Percentiles rank a stretch among this genome's conserved stretches.
These are phyloP conservation scores for Itoplectis maculator DNA, from an alignment of 2,888 invertebrate genomes.

Conservation along the genomic window DNA sequence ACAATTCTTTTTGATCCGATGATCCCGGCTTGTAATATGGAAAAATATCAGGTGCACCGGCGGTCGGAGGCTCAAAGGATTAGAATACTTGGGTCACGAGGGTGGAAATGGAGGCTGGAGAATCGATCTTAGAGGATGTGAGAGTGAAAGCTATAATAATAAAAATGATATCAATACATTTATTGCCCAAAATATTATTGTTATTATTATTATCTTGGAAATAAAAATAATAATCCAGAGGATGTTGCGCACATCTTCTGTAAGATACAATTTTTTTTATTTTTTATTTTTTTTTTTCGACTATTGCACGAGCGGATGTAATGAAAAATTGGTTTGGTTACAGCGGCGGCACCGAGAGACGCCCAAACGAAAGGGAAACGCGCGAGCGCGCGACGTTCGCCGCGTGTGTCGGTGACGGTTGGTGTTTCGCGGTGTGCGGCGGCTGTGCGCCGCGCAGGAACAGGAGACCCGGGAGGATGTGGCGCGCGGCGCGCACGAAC, in stretches of 20 bases:
- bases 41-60: no score
- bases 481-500: constrained; percentile 57
- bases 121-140: no score
- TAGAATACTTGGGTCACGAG: no score
- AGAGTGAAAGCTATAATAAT: no score
- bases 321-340: constrained; percentile 13
- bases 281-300: not conserved
- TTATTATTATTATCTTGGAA: no score
- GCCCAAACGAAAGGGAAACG: constrained; percentile 69
- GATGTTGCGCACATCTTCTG: not conserved
- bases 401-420: constrained; percentile 12
- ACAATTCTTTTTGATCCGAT: no score
- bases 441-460: constrained; percentile 15
- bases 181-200: no score
- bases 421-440: no score
- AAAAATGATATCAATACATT: no score
- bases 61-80: no score
- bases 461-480: constrained; percentile 68
- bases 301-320: not conserved
- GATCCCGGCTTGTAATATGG: no score
- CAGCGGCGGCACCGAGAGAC: constrained; percentile 6
- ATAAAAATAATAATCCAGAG: not conserved
- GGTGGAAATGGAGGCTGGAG: no score
- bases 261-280: not conserved
- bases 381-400: constrained; percentile 19